Conservation (phyloP, 1,140 invertebrate genomes). For the Capitella teleta region DNA sequence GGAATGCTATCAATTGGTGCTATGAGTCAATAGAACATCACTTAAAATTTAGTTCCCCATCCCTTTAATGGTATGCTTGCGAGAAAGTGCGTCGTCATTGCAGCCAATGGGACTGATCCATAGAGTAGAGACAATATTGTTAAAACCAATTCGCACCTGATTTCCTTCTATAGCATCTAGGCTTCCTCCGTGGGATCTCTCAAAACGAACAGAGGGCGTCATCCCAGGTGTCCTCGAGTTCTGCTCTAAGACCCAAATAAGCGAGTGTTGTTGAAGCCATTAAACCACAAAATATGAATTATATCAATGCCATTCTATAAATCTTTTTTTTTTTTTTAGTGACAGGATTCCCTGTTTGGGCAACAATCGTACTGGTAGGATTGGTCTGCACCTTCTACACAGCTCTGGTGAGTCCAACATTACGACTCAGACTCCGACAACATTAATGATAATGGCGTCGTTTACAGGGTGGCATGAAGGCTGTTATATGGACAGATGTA, state of each 20-base stretch:
- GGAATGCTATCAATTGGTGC: no score
- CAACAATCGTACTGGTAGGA: conserved; percentile 70
- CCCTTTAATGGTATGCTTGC: no score
- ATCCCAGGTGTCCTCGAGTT: conserved; percentile 84
- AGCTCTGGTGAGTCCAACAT: conserved; percentile 57
- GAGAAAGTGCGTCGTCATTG: no score
- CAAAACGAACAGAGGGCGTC: conserved; percentile 25
- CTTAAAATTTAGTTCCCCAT: no score
- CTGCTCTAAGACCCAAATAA: conserved; percentile 82
- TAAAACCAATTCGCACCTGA: background rate
- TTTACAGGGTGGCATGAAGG: conserved; percentile 27
- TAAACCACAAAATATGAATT: background rate
- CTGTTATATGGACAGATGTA: conserved; percentile 35
- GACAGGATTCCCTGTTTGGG: conserved; percentile 60
- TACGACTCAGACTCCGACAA: background rate
- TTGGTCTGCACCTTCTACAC: conserved; percentile 76
- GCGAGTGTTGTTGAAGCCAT: conserved; percentile 23
- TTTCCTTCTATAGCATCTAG: background rate
- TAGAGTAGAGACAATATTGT: no score
- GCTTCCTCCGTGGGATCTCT: background rate
- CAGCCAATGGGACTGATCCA: no score
- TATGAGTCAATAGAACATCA: no score
- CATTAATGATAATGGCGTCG: background rate
- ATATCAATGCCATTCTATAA: no score
- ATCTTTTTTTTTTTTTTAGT: conserved; percentile 50